These are phyloP conservation scores for Bombycilla garrulus DNA, from an alignment of 2,113 vertebrate species.

Conservation along the genomic window DNA sequence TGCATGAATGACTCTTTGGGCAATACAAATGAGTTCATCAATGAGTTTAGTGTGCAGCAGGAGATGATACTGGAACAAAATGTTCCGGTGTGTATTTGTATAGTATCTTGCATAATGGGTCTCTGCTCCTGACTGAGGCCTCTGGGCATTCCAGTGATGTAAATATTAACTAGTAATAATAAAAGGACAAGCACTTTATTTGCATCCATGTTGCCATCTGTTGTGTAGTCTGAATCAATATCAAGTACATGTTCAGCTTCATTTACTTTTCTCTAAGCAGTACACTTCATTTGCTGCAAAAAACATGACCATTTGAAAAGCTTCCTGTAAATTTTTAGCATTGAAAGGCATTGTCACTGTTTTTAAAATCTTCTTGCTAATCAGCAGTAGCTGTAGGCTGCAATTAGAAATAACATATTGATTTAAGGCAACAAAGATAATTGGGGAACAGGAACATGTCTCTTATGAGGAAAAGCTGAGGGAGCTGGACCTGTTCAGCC, in stretches of 20 bases:
- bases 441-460: neutral
- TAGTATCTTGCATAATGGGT: neutral
- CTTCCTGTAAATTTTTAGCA: neutral
- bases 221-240: conserved; percentile 19
- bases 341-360: neutral
- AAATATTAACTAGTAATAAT: conserved; percentile 63
- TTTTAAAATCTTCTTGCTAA: neutral
- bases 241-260: neutral
- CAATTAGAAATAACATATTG: neutral
- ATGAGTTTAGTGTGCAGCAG: conserved; percentile 19
- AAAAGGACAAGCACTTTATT: conserved; percentile 38
- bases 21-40: conserved; percentile 46
- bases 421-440: neutral
- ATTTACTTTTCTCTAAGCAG: conserved; percentile 21
- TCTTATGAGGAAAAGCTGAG: neutral
- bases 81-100: neutral
- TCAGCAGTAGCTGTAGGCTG: neutral
- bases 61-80: conserved; percentile 24
- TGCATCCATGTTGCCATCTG: conserved; percentile 55
- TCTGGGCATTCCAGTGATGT: conserved; percentile 35
- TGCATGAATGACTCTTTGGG: conserved; percentile 16
- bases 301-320: neutral
- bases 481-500: neutral
- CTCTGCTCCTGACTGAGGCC: conserved; percentile 3
- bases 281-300: conserved; percentile 6